Percentiles rank a stretch among this genome's conserved stretches.
Evolutionary conservation across 2,888 invertebrate species (phyloP).

Genomic region (Agonopterix arenella): DNA sequence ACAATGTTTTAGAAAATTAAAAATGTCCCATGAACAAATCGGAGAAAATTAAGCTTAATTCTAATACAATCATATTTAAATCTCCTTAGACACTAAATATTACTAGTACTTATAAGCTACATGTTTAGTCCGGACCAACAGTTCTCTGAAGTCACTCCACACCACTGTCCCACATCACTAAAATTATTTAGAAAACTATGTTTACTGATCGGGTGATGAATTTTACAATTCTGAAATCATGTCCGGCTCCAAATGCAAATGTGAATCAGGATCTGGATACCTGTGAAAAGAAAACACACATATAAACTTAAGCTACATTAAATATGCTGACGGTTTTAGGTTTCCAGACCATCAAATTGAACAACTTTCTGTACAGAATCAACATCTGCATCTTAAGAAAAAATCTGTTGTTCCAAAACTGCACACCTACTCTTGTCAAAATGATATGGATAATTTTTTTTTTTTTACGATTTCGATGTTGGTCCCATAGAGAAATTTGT

Average conservation of each 20-base stretch:
- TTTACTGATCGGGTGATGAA: conserved; percentile 54
- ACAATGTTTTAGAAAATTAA: conserved; percentile 47
- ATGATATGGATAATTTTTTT: too few relatives aligned
- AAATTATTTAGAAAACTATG: conserved; percentile 46
- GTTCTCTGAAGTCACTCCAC: conserved; percentile 61
- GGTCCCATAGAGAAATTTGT: too few relatives aligned
- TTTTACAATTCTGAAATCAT: conserved; percentile 47
- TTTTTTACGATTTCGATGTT: too few relatives aligned
- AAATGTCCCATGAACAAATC: conserved; percentile 51
- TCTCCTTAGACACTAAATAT: conserved; percentile 62
- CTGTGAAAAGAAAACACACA: conserved; percentile 20
- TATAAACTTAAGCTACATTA: background rate
- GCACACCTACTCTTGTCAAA: too few relatives aligned
- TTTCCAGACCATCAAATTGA: too few relatives aligned
- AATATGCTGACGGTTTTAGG: too few relatives aligned
- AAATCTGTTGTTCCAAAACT: too few relatives aligned
- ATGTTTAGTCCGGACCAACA: conserved; percentile 63
- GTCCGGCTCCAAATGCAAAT: conserved; percentile 65
- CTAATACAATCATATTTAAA: conserved; percentile 67
- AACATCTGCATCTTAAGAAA: too few relatives aligned
- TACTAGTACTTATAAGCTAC: conserved; percentile 59
- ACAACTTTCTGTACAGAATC: too few relatives aligned
- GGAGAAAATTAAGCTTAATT: conserved; percentile 60
- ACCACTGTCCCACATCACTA: conserved; percentile 54
- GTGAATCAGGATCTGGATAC: conserved; percentile 35